Evolutionary conservation across 2,797 vertebrate genomes (phyloP).

Genomic region (Momotus momota): DNA sequence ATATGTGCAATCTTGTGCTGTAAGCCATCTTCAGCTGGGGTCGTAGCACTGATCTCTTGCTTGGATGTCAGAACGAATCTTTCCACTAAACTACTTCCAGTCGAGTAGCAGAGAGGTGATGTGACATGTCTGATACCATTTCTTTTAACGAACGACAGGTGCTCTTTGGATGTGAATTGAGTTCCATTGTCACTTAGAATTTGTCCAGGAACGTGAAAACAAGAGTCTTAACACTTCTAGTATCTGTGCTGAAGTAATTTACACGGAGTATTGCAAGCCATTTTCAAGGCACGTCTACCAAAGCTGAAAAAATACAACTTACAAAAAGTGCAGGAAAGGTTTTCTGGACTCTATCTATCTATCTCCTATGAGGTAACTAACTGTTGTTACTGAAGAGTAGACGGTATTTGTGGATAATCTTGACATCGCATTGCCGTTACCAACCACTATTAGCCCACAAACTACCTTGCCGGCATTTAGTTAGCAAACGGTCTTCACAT

Average conservation of each 20-base stretch:
- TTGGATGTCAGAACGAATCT: background rate
- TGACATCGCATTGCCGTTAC: background rate
- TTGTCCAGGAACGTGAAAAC: slow-evolving; percentile 31
- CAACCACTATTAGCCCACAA: background rate
- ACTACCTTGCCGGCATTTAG: background rate
- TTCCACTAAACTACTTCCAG: background rate
- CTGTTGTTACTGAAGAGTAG: background rate
- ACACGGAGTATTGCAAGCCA: background rate
- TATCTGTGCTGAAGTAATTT: slow-evolving; percentile 14
- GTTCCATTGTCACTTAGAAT: slow-evolving; percentile 38
- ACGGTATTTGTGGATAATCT: background rate
- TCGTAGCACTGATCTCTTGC: fast-evolving
- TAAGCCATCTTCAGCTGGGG: background rate
- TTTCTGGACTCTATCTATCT: background rate
- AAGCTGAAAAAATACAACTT: background rate
- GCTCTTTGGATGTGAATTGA: slow-evolving; percentile 37
- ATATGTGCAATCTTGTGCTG: background rate
- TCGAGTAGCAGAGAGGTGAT: background rate
- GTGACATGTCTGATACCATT: background rate
- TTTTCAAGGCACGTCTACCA: background rate
- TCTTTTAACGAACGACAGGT: background rate
- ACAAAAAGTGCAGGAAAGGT: background rate
- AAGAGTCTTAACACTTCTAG: background rate
- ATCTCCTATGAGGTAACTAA: background rate
- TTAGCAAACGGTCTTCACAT: background rate